Base-by-base conservation (phyloP, 1,140 invertebrate genomes). In the Macrobrachium nipponense region DNA sequence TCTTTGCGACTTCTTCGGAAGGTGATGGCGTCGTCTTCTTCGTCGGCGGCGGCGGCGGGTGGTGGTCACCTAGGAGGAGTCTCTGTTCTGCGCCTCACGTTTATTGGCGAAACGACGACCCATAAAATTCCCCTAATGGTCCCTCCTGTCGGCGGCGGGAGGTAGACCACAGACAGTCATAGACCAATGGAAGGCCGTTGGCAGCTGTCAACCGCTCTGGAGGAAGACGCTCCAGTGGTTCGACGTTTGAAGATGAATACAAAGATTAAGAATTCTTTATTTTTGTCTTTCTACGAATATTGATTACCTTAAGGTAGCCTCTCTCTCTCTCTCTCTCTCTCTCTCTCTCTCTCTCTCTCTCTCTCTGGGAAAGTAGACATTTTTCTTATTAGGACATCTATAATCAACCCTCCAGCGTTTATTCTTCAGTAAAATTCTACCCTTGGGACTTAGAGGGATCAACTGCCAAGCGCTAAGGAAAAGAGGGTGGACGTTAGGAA, bases 391-490 rank as follows among this genome's bases (percentile, higher is more conserved):
- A 84, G 82, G 62, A 78, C 82, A 84, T 84, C 82, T 84, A 84
- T 84, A 77, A 84, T 84, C 82, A 84, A 84, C 82, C 82, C 60
- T 84, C 73, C 73, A 59, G 82, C 82, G 44, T 78, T 84, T 84
- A 84, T 84, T 84, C 82, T 61, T 84, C 82, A 84, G 82, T 84
- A 78, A 84, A 84, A 84, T 84, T 84, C 75, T 61, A 84, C 82
- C 82, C 82, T 84, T 17, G 82, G 81, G 81, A 82, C 27, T 36
- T 36, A 64, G 61, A 80, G 80, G 51, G 80, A 68, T 81, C 80
- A 81, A 17, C 36, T 76, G 44, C 17, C n/a, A 59, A 44, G 70
- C 8, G 51, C 12, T 51, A 51, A 51, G 51, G 51, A 51, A 51
- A 51, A 51, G 51, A 12, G 51, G 51, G 51, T 51, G 51, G 51